Percentiles rank a stretch among this genome's conserved stretches.
phyloP scores from a whole-genome alignment of 23 tunicate species.

The Trididemnum nubilum region DNA sequence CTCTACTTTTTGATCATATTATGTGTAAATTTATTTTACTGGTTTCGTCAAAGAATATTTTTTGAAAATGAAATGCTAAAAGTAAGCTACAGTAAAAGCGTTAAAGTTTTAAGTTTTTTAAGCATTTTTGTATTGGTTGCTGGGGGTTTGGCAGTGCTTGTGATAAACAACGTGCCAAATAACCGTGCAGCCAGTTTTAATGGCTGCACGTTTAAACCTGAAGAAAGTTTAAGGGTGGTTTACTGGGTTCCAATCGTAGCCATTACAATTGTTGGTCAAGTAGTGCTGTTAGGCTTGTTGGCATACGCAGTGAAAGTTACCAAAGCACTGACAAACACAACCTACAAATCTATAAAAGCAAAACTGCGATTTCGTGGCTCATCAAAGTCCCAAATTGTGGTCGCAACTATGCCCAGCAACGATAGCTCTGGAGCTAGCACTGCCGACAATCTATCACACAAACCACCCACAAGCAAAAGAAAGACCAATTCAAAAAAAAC shows the following conservation, averaged over 20 bases:
- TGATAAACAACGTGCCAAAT: not conserved
- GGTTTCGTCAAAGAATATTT: slow-evolving; percentile 39
- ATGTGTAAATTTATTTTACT: slow-evolving; percentile 1
- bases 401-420: not conserved
- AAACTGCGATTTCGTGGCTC: not conserved
- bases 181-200: not conserved
- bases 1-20: slow-evolving; percentile 9
- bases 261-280: not conserved
- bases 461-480: not conserved
- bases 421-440: not conserved
- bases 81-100: slow-evolving; percentile 7
- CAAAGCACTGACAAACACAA: not conserved
- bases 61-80: slow-evolving; percentile 40
- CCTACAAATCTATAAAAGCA: not conserved
- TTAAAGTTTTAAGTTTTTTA: not conserved
- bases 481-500: not conserved
- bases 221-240: not conserved
- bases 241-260: not conserved
- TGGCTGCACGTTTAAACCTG: slow-evolving; percentile 13
- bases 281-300: slow-evolving; percentile 12
- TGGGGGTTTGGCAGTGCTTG: slow-evolving; percentile 1
- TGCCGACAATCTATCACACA: not conserved
- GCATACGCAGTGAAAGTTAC: not conserved
- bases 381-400: not conserved
- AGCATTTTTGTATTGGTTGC: not conserved